Evolutionary conservation across 2,888 invertebrate genomes (phyloP).

Genomic region (Monoplex corrugatus): DNA sequence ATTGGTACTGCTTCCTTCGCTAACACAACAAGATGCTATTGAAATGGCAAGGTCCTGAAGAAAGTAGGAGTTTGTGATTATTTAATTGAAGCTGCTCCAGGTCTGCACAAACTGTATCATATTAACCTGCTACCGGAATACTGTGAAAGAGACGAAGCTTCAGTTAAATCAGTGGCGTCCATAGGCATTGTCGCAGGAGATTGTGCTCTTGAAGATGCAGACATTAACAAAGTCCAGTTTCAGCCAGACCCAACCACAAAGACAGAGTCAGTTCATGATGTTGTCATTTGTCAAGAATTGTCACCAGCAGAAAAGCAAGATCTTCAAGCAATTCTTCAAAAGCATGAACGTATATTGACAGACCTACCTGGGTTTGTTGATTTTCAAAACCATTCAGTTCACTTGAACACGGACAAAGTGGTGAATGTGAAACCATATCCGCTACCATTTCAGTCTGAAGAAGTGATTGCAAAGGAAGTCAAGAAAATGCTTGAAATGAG

Average conservation of each 20-base stretch:
- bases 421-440: no score
- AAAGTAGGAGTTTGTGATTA: background rate
- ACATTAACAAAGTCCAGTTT: background rate
- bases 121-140: constrained; percentile 13
- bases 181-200: background rate
- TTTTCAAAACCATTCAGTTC: background rate
- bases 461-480: no score
- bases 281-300: background rate
- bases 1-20: constrained; percentile 55
- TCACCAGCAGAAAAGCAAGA: background rate
- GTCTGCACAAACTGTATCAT: background rate
- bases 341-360: background rate
- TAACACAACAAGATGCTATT: constrained; percentile 56
- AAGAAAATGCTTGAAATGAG: no score
- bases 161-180: background rate
- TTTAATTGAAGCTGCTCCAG: background rate
- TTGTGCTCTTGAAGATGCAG: background rate
- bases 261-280: background rate
- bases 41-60: constrained; percentile 55
- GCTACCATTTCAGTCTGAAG: no score
- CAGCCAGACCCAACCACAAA: background rate
- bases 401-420: background rate
- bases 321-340: background rate
- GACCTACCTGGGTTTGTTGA: background rate
- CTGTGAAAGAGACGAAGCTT: background rate